Evolutionary conservation across 1,140 invertebrate species (phyloP).

Genomic region (Drosophila ananassae): DNA sequence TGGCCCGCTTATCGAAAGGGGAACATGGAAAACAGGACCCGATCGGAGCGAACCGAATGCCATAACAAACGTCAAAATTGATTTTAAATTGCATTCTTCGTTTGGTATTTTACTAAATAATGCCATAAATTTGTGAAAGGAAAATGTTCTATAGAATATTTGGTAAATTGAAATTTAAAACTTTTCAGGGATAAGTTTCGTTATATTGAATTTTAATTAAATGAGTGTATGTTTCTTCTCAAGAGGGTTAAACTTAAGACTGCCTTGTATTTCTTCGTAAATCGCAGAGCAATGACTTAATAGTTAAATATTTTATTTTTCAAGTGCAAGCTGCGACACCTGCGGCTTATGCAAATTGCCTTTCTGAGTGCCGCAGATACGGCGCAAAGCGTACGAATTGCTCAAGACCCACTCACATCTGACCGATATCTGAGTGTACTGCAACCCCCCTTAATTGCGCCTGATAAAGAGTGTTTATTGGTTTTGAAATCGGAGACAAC

Average conservation of each 20-base stretch:
- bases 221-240: neutral
- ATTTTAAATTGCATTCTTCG: conserved; percentile 74
- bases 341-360: conserved; percentile 7
- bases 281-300: conserved; percentile 3
- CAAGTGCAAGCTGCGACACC: neutral
- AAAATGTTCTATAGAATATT: neutral
- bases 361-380: neutral
- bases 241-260: neutral
- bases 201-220: too few species aligned
- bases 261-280: neutral
- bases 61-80: conserved; percentile 66
- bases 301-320: neutral
- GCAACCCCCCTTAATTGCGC: conserved; percentile 3
- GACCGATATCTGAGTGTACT: conserved; percentile 23
- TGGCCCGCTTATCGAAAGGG: conserved; percentile 57
- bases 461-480: conserved; percentile 34
- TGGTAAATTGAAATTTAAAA: conserved; percentile 4
- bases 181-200: too few species aligned
- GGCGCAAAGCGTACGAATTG: neutral
- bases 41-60: conserved; percentile 20
- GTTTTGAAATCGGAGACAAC: conserved; percentile 30
- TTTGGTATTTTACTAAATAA: conserved; percentile 24
- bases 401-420: conserved; percentile 22
- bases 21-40: conserved; percentile 55
- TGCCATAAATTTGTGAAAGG: conserved; percentile 9